Conservation (phyloP, 2,113 vertebrate genomes). For the Spermophilus dauricus region DNA sequence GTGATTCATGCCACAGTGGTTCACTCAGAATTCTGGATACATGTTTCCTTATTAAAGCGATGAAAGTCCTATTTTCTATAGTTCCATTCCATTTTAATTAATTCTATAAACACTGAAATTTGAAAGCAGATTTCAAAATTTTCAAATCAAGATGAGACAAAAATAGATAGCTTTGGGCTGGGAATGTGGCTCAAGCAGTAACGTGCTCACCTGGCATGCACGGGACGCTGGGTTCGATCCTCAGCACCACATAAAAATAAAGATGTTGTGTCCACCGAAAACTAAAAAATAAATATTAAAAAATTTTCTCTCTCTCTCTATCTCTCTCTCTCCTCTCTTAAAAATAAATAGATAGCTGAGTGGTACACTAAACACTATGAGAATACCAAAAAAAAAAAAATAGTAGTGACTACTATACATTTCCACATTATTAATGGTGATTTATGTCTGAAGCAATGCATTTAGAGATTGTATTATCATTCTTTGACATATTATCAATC, state of each 20-base stretch:
- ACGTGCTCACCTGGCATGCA: too few relatives aligned
- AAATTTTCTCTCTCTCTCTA: too few relatives aligned
- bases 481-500: conserved; percentile 48
- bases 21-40: background rate
- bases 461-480: conserved; percentile 34
- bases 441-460: background rate
- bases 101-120: background rate
- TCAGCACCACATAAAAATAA: too few relatives aligned
- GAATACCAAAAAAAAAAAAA: background rate
- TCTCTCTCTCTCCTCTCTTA: too few relatives aligned
- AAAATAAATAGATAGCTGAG: background rate
- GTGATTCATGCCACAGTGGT: background rate
- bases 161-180: background rate
- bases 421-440: conserved; percentile 37
- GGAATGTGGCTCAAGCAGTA: too few relatives aligned
- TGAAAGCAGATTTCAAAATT: background rate
- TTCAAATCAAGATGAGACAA: background rate
- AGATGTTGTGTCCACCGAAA: too few relatives aligned
- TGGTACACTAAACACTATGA: background rate
- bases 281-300: too few relatives aligned
- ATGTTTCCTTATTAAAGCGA: background rate
- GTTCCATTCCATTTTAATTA: background rate
- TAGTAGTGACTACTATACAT: conserved; percentile 3
- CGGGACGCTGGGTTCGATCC: too few relatives aligned
- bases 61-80: background rate